These are phyloP conservation scores for Heliconius congener DNA, from an alignment of 1,140 invertebrate genomes.

Conservation along the genomic window DNA sequence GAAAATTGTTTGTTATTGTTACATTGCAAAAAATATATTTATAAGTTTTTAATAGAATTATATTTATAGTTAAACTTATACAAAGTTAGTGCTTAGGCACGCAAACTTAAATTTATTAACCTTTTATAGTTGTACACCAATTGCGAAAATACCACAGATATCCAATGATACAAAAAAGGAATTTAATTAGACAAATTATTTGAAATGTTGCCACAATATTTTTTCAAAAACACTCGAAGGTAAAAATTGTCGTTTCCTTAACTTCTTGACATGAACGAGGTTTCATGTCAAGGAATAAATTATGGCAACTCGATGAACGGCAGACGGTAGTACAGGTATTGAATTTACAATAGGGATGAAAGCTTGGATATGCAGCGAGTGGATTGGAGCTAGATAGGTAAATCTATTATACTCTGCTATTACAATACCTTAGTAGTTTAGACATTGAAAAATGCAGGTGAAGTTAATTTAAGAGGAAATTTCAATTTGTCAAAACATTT, in stretches of 20 bases:
- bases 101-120: too few relatives aligned
- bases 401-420: neutral
- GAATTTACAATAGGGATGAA: constrained; percentile 29
- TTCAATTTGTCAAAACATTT: neutral
- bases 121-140: too few relatives aligned
- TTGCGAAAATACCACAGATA: too few relatives aligned
- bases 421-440: neutral
- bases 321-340: constrained; percentile 16
- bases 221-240: neutral
- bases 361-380: constrained; percentile 10
- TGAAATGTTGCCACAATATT: neutral
- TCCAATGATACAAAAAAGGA: too few relatives aligned
- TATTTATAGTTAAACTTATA: too few relatives aligned
- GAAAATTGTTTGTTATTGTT: too few relatives aligned
- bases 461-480: neutral
- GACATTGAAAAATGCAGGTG: neutral
- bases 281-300: constrained; percentile 27
- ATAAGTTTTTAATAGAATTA: too few relatives aligned
- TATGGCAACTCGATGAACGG: constrained; percentile 20
- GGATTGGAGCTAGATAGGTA: constrained; percentile 2
- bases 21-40: too few relatives aligned
- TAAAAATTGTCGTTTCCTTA: neutral
- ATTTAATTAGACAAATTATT: too few relatives aligned
- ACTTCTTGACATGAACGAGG: neutral
- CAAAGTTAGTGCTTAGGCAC: too few relatives aligned